Evolutionary conservation across 2,888 invertebrate genomes (phyloP), one percentile per base, ranked within the genome.

Genomic region (Cataglyphis albicans): DNA sequence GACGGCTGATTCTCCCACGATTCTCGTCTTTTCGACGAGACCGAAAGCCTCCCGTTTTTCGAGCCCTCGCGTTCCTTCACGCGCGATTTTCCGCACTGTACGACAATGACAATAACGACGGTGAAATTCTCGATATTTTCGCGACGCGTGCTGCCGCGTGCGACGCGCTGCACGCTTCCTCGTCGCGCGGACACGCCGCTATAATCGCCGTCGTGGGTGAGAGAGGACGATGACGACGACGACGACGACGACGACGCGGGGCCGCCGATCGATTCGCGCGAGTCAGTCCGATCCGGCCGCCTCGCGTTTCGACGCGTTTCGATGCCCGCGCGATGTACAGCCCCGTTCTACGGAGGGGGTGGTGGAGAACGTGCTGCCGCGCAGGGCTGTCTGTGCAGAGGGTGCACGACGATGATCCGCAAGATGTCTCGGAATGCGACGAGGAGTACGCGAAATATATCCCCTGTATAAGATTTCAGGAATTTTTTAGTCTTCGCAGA

Each of bases 221-320:
- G 44, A 44, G 72, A 78, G 57, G 68, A 70, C 82, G 76, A 82
- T 76, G 87, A 82, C 85, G 82, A 52, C 52, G 48, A n/a, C 48
- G 52, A 18, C 48, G 48, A 48, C 75, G 21, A 21, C 21, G 87
- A 48, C 87, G 61, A 86, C 83, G 48, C 48, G 52, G 63, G 78
- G 76, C 87, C 86, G 86, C 84, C 89, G 90, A 90, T 90, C 90
- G 90, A 90, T 90, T 89, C 88, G 90, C 88, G 87, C 84, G 83
- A 89, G 89, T 89, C 89, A 89, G 88, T 89, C 88, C 90, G 89
- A 88, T 89, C 89, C 86, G 72, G 32, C 78, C 85, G 84, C 88
- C 87, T 88, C 90, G 90, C 90, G 89, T 89, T 89, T 88, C 89
- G 85, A 90, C 90, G 89, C 90, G 78, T 89, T 90, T 88, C 89